Base-by-base conservation (phyloP, 2,797 vertebrate species). In the Anguilla anguilla region DNA sequence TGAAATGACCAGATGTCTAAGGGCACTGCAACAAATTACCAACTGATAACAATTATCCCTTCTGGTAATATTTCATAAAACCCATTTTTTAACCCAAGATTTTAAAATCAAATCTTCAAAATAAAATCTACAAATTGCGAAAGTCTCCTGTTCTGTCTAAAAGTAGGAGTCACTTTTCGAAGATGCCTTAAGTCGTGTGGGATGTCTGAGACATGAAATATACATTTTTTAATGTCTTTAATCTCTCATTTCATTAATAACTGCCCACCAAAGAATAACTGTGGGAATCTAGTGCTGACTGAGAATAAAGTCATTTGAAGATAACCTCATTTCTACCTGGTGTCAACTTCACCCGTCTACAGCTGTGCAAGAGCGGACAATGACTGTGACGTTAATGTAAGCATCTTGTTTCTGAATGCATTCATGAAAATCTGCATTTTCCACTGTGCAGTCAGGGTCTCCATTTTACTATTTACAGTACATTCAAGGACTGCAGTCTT, bases 291-390 rank as follows among this genome's bases (percentile, higher is more conserved):
- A 6, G 79, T 49, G 2, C 35, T 64, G 84, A 85, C 84, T 82
- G 53, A 55, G 13, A 22, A 57, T 55, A 84, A 84, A 53, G 46
- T 53, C 5, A 25, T 83, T 83, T 83, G 22, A 25, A 83, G 57
- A 84, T 84, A 84, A 84, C 83, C 83, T 84, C 9, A 31, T 84
- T 57, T 59, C 83, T 35, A 53, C 46, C 28, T 84, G 53, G 25
- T 31, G 31, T 31, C 72, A 74, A 39, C 28, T 39, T 74, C 17
- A 74, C 3, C 82, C 28, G 51, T 11, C 51, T 84, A 7, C 28
- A 31, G 49, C n/a, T 55, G 83, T 46, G 10, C 31, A 35, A 22
- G 72, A 39, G 35, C 11, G 72, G 11, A 15, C 3, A 13, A 69
- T 9, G 0, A 10, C 72, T 39, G 13, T 74, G 31, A 55, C 31